A percentile compares a stretch with the other conserved stretches of the same genome.
phyloP scores from a whole-genome alignment of 2,113 vertebrate genomes.

The Sylvietta virens region DNA sequence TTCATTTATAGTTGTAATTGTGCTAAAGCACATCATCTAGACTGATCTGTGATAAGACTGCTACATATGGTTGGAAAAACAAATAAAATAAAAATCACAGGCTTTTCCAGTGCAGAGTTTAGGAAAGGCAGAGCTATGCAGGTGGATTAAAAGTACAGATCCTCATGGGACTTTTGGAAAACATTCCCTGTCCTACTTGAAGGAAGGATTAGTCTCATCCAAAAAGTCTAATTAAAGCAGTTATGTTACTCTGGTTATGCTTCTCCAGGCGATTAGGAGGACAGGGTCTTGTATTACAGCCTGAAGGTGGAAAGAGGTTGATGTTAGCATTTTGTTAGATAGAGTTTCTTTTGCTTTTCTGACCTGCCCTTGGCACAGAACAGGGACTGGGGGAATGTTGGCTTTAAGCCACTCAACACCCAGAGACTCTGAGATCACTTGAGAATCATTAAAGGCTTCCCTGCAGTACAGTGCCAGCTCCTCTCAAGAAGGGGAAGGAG shows the following conservation, averaged over 20 bases:
- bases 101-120: background rate
- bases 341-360: background rate
- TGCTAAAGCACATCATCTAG: background rate
- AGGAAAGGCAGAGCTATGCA: background rate
- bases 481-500: background rate
- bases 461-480: background rate
- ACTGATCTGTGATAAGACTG: background rate
- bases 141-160: background rate
- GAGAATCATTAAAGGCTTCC: background rate
- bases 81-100: background rate
- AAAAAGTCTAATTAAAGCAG: background rate
- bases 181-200: background rate
- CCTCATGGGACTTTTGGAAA: background rate
- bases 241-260: background rate
- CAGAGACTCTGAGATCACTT: background rate
- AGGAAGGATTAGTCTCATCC: background rate
- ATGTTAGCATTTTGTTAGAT: background rate
- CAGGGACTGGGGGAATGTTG: background rate
- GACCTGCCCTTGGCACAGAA: background rate
- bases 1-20: background rate
- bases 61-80: background rate
- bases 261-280: background rate
- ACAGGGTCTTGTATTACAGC: background rate
- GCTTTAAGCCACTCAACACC: background rate
- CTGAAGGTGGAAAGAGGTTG: background rate